These are phyloP conservation scores for Hormiphora californensis DNA, from an alignment of 37 sponge, comb jelly and placozoan species.

Conservation along the genomic window DNA sequence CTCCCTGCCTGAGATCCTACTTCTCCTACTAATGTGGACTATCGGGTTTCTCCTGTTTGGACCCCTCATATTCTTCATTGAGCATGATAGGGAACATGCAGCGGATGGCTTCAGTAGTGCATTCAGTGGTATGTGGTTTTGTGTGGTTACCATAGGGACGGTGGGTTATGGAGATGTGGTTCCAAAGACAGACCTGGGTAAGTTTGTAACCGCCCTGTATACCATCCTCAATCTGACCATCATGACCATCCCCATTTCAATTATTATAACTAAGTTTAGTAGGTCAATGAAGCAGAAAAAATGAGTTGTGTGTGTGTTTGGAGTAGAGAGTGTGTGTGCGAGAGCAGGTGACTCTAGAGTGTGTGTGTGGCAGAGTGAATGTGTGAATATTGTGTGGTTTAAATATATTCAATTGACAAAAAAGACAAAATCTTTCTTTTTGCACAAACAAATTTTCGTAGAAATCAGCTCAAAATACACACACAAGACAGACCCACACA, in stretches of 20 bases:
- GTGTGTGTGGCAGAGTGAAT: no score
- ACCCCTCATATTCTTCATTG: slow-evolving; percentile 21
- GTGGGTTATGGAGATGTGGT: background rate
- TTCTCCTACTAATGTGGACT: slow-evolving; percentile 1
- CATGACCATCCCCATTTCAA: slow-evolving; percentile 3
- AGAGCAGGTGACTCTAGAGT: no score
- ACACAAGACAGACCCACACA: no score
- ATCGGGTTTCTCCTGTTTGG: slow-evolving; percentile 1
- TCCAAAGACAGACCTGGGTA: background rate
- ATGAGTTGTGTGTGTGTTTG: no score
- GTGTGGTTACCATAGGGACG: slow-evolving; percentile 19
- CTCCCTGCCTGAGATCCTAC: slow-evolving; percentile 12
- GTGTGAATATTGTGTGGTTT: no score
- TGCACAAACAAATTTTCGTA: no score
- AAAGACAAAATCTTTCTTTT: no score
- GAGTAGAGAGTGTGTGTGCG: no score
- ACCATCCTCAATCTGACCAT: slow-evolving; percentile 3
- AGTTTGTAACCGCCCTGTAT: background rate
- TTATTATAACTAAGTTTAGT: slow-evolving; percentile 11
- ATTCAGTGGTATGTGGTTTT: slow-evolving; percentile 5
- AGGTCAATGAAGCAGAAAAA: background rate
- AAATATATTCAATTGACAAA: no score
- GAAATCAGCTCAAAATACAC: no score
- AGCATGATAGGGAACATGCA: background rate
- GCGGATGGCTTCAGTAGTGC: background rate